These are phyloP conservation scores for Parnassius glacialis DNA, from an alignment of 2,888 invertebrate genomes.

Conservation along the genomic window DNA sequence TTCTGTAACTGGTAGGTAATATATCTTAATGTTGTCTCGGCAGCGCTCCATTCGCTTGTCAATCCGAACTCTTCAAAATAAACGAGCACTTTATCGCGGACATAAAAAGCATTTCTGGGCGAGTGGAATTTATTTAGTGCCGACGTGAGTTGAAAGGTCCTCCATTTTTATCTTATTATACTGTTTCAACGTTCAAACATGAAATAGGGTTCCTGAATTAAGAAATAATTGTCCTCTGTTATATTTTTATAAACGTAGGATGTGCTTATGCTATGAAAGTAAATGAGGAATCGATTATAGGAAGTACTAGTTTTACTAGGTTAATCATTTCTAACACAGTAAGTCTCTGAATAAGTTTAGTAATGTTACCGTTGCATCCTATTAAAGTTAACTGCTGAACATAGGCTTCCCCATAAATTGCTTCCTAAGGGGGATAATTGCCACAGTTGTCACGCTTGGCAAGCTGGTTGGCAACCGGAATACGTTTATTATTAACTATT, in stretches of 20 bases:
- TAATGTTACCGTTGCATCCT: too few relatives aligned
- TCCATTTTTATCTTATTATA: slow-evolving; percentile 24
- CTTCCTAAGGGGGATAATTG: too few relatives aligned
- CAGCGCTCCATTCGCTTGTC: slow-evolving; percentile 15
- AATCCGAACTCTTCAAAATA: slow-evolving; percentile 24
- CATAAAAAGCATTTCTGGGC: slow-evolving; percentile 24
- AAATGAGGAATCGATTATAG: too few relatives aligned
- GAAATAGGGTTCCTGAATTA: slow-evolving; percentile 3
- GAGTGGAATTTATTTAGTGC: slow-evolving; percentile 21
- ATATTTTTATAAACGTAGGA: slow-evolving; percentile 5
- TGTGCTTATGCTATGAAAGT: too few relatives aligned
- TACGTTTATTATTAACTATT: too few relatives aligned
- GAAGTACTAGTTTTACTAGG: too few relatives aligned
- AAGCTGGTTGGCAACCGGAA: too few relatives aligned
- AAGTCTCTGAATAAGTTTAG: too few relatives aligned
- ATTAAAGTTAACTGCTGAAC: too few relatives aligned
- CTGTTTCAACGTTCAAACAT: slow-evolving; percentile 12
- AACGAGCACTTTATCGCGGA: slow-evolving; percentile 21
- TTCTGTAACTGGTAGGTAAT: slow-evolving; percentile 2
- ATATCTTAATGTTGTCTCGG: slow-evolving; percentile 18
- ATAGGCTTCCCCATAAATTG: too few relatives aligned
- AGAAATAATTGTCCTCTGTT: slow-evolving; percentile 11
- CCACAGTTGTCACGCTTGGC: too few relatives aligned
- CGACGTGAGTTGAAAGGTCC: slow-evolving; percentile 10
- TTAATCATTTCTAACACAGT: too few relatives aligned